phyloP scores from a whole-genome alignment of 1,140 invertebrate species.

The Pissodes strobi region DNA sequence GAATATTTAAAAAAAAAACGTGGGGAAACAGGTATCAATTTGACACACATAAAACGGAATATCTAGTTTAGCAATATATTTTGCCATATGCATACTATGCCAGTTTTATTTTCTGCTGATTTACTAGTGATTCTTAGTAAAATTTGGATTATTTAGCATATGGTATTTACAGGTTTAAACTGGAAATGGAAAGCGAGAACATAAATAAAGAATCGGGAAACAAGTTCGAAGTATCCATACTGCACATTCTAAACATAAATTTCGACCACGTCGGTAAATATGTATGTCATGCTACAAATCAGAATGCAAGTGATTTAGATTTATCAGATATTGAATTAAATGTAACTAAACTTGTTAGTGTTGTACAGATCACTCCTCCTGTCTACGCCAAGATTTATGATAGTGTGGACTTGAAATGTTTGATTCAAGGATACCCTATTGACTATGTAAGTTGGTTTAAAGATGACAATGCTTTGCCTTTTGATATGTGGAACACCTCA shows the following conservation, averaged over 20 bases:
- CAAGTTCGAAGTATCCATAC: constrained; percentile 55
- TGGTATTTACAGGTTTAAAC: constrained; percentile 49
- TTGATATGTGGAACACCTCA: constrained; percentile 56
- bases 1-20: too few relatives aligned
- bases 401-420: constrained; percentile 59
- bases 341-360: constrained; percentile 57
- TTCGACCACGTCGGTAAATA: constrained; percentile 59
- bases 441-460: constrained; percentile 63
- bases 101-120: too few relatives aligned
- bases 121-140: too few relatives aligned
- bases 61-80: too few relatives aligned
- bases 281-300: constrained; percentile 57
- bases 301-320: constrained; percentile 45
- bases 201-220: constrained; percentile 51
- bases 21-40: too few relatives aligned
- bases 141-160: too few relatives aligned
- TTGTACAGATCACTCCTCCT: constrained; percentile 55
- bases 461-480: constrained; percentile 58
- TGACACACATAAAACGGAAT: too few relatives aligned
- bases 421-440: constrained; percentile 64
- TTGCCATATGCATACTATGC: too few relatives aligned
- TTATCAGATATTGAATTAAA: constrained; percentile 53
- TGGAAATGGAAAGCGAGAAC: constrained; percentile 54
- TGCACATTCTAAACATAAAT: constrained; percentile 55
- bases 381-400: constrained; percentile 59